Base-by-base conservation (phyloP, 2,888 invertebrate species). In the Agapetus fuscipes region DNA sequence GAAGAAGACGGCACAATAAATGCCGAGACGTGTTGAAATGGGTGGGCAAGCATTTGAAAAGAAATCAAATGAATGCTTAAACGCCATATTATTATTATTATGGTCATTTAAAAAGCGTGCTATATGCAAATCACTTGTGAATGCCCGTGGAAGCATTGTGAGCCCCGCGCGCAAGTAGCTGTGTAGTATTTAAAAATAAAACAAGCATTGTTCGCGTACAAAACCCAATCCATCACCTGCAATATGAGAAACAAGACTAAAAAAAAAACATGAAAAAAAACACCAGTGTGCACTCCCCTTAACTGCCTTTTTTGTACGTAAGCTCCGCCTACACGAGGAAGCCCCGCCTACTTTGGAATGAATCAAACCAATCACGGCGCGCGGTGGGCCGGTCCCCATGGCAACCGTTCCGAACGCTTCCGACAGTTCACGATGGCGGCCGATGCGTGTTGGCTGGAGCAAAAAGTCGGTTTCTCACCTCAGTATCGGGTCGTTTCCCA, bases 401-500 rank as follows among this genome's bases (percentile, higher is more conserved):
- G 53, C 58, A 57, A 59, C 53, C 52, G 52, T 52, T 48, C 53
- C 53, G 53, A 54, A 48, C 49, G 48, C 46, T 37, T 48, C 57
- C 64, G 66, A 61, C 48, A 46, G 43, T 43, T 51, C 49, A 61
- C 67, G 65, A 63, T 57, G 55, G 57, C 54, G 54, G 52, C 63
- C 66, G 65, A 64, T 46, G 53, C 55, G 55, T 58, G 57, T 62
- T 62, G 62, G 57, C 62, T 62, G 61, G 61, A 64, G 66, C 68
- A 69, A 68, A 69, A 68, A 68, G 63, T 65, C 61, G 58, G 58
- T 62, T 62, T 62, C 66, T 65, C 61, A 60, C 64, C 64, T 70
- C 66, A 70, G 69, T 69, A 62, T 68, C 66, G 69, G 68, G 68
- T 67, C 60, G 69, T 66, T 67, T 68, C 68, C 69, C 68, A 67